Percentiles rank a stretch among this genome's conserved stretches.
Conservation (phyloP, 2,113 vertebrate species). For the Cyprinodon tularosa region DNA sequence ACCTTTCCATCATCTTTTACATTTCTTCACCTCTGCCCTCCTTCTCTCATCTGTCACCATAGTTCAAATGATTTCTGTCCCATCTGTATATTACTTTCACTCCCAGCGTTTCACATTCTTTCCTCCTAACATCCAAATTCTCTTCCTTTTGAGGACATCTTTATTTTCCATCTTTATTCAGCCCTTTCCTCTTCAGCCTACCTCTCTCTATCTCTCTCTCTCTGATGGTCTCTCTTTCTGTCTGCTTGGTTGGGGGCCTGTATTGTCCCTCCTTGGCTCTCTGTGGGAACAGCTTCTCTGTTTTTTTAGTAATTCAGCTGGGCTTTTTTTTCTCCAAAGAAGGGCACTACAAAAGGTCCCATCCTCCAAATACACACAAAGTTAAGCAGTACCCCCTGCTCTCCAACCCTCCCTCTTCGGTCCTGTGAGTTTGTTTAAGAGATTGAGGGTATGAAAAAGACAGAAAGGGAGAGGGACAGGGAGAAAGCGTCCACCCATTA, state of each 20-base stretch:
- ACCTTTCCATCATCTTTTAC: background rate
- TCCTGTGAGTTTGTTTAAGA: constrained; percentile 77
- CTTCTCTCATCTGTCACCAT: background rate
- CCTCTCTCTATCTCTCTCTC: constrained; percentile 74
- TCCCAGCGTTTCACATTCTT: background rate
- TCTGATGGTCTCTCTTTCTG: constrained; percentile 71
- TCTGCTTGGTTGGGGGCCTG: constrained; percentile 52
- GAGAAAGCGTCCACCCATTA: constrained; percentile 99
- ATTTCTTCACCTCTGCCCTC: background rate
- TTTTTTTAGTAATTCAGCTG: constrained; percentile 98
- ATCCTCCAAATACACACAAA: constrained; percentile 15
- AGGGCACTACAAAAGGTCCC: constrained; percentile 90
- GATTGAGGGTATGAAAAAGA: constrained; percentile 69
- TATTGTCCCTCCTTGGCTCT: constrained; percentile 49
- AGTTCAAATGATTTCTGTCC: background rate
- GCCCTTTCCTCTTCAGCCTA: constrained; percentile 83
- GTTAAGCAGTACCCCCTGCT: constrained; percentile 29
- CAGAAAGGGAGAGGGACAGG: constrained; percentile 64
- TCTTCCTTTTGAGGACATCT: constrained; percentile 47
- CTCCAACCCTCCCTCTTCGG: constrained; percentile 82
- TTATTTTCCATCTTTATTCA: constrained; percentile 77
- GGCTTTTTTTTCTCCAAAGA: constrained; percentile 92
- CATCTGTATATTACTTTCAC: background rate
- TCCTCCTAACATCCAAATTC: background rate
- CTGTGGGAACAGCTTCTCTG: constrained; percentile 95